Evolutionary conservation across 2,888 invertebrate species (phyloP).

Genomic region (Noctua janthe): DNA sequence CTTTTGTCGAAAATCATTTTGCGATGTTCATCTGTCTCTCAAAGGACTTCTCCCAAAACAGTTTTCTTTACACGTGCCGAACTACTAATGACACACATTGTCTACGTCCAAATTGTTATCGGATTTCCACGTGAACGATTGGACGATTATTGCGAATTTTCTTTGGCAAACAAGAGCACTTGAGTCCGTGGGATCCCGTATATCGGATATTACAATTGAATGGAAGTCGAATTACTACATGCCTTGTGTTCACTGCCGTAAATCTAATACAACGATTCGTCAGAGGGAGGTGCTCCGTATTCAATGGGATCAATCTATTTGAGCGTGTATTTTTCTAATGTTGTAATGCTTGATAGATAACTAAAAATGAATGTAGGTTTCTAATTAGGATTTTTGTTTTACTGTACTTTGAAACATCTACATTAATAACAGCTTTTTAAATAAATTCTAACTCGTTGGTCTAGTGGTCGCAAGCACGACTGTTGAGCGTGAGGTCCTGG

Average conservation of each 20-base stretch:
- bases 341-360: conserved; percentile 1
- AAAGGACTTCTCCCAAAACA: conserved; percentile 30
- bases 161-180: conserved; percentile 48
- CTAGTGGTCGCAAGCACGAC: no score
- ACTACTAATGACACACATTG: conserved; percentile 27
- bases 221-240: conserved; percentile 55
- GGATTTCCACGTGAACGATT: conserved; percentile 57
- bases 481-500: no score
- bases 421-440: neutral
- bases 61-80: conserved; percentile 43
- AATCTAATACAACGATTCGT: conserved; percentile 40
- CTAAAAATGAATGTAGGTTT: neutral
- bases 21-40: conserved; percentile 25
- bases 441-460: no score
- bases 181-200: conserved; percentile 17
- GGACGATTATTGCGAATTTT: conserved; percentile 57
- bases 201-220: conserved; percentile 51
- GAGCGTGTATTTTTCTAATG: conserved; percentile 5
- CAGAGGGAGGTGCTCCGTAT: conserved; percentile 17
- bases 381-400: neutral
- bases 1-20: conserved; percentile 23
- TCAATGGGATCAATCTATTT: conserved; percentile 28
- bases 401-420: neutral
- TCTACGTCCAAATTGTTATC: conserved; percentile 53
- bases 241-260: conserved; percentile 34